These are phyloP conservation scores for Cossypha dichroa DNA, from an alignment of 2,797 vertebrate genomes.

Conservation along the genomic window DNA sequence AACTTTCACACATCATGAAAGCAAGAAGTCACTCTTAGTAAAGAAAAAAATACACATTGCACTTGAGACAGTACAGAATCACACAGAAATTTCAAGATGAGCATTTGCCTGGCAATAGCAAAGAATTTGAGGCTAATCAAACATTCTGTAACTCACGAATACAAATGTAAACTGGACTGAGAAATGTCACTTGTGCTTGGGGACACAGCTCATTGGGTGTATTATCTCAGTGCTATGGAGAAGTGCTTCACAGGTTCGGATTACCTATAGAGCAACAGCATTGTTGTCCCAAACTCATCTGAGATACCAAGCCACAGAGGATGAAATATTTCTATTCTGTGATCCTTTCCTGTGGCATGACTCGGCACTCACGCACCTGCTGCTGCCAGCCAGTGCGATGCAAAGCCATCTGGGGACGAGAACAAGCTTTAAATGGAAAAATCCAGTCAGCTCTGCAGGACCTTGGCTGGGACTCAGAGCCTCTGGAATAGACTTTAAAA, in stretches of 20 bases:
- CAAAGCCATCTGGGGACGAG: slow-evolving; percentile 51
- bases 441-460: slow-evolving; percentile 35
- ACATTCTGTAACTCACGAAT: background rate
- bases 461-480: slow-evolving; percentile 26
- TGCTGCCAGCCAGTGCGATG: background rate
- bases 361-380: slow-evolving; percentile 15
- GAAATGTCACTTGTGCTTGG: background rate
- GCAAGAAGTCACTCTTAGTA: background rate
- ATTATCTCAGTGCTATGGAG: background rate
- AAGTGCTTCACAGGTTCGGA: accelerated
- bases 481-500: slow-evolving; percentile 29
- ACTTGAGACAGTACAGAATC: background rate
- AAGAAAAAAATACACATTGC: background rate
- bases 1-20: background rate
- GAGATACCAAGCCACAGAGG: background rate
- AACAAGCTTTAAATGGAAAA: slow-evolving; percentile 36
- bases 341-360: background rate
- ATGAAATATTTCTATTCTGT: background rate
- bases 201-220: background rate
- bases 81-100: background rate
- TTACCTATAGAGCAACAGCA: background rate
- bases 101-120: background rate
- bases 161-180: background rate
- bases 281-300: background rate
- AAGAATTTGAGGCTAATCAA: background rate